Percentiles rank a stretch among this genome's conserved stretches.
Evolutionary conservation across 2,113 vertebrate genomes (phyloP).

Genomic region (Entomyzon cyanotis): DNA sequence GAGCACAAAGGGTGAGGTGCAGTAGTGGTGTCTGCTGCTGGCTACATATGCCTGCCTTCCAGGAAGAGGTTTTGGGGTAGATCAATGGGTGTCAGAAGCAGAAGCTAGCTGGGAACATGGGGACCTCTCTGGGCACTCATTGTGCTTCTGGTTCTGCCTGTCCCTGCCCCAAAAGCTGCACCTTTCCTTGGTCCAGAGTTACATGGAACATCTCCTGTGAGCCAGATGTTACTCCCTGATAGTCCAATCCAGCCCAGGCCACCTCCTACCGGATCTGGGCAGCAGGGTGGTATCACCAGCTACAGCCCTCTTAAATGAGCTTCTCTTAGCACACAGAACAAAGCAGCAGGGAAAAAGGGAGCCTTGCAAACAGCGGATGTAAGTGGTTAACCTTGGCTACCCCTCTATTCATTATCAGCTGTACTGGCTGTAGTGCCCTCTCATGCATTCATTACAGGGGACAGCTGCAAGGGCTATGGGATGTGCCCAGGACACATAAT

Average conservation of each 20-base stretch:
- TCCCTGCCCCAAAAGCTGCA: neutral
- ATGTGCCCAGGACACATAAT: neutral
- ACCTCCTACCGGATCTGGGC: neutral
- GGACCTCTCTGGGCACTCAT: neutral
- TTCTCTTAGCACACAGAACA: neutral
- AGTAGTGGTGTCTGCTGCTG: neutral
- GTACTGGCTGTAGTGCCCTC: neutral
- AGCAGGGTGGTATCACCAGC: neutral
- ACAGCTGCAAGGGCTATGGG: neutral
- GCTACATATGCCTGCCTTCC: fast-evolving
- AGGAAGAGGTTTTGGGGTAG: neutral
- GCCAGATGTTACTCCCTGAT: neutral
- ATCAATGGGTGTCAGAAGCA: neutral
- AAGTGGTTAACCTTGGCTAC: neutral
- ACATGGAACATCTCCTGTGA: neutral
- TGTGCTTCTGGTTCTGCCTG: neutral
- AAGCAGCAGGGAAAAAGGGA: neutral
- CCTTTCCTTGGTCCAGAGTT: neutral
- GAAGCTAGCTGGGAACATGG: neutral
- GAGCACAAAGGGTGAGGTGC: neutral
- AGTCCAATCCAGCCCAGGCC: neutral
- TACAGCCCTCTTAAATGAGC: neutral
- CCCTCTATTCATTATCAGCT: neutral
- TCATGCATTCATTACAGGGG: neutral
- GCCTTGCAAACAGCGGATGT: neutral